These are phyloP conservation scores for Eilema caniola DNA, from an alignment of 2,888 invertebrate genomes.

Conservation along the genomic window DNA sequence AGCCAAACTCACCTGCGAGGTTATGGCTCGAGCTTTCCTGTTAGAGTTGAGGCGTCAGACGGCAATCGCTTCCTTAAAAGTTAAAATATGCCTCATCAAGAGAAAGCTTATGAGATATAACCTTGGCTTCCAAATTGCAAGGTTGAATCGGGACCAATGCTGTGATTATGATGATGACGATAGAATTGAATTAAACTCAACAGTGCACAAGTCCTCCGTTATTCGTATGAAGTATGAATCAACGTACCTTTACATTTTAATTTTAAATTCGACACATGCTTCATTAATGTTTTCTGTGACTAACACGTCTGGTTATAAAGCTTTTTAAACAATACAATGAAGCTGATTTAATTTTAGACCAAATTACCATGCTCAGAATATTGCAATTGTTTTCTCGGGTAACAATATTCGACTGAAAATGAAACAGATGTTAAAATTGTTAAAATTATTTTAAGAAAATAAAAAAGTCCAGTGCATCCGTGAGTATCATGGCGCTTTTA, in stretches of 20 bases:
- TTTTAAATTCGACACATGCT: slow-evolving; percentile 6
- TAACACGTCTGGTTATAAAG: slow-evolving; percentile 3
- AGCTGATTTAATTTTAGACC: not conserved
- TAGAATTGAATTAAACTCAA: not conserved
- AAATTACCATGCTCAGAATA: not conserved
- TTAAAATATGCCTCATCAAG: too few relatives aligned
- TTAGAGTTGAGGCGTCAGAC: too few relatives aligned
- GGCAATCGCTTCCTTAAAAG: too few relatives aligned
- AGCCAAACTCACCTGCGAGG: too few relatives aligned
- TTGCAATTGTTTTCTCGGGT: not conserved
- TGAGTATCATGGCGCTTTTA: too few relatives aligned
- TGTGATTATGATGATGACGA: not conserved
- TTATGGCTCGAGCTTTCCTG: too few relatives aligned
- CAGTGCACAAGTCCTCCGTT: not conserved
- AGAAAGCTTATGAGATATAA: not conserved
- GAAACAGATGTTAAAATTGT: not conserved
- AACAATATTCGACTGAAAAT: not conserved
- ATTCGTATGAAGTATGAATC: slow-evolving; percentile 1
- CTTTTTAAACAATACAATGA: not conserved
- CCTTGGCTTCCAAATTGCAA: not conserved
- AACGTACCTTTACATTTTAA: not conserved
- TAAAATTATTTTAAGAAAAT: too few relatives aligned
- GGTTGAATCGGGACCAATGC: not conserved
- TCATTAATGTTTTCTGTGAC: slow-evolving; percentile 4
- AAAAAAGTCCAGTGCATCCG: too few relatives aligned